Evolutionary conservation across 2,888 invertebrate genomes (phyloP).

Genomic region (Caenorhabditis panamensis): DNA sequence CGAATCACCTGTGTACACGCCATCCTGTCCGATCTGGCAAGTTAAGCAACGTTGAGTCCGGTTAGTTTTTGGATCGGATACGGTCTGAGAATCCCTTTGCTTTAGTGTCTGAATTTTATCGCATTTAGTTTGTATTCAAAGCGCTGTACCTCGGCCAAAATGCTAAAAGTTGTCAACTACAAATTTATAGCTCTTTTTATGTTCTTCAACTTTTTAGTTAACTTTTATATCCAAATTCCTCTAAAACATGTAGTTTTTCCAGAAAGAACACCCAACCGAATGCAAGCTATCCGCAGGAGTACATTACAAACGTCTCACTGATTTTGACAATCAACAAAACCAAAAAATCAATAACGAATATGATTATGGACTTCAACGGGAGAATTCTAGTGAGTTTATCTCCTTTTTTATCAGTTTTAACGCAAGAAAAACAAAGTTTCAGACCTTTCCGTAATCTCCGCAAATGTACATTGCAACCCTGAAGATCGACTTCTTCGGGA

Average conservation of each 20-base stretch:
- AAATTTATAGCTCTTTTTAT: too few relatives aligned
- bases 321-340: slow-evolving; percentile 29
- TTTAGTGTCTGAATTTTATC: too few relatives aligned
- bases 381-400: slow-evolving; percentile 27
- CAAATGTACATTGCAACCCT: slow-evolving; percentile 54
- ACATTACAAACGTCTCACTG: slow-evolving; percentile 39
- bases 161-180: too few relatives aligned
- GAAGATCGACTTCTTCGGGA: slow-evolving; percentile 40
- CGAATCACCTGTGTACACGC: too few relatives aligned
- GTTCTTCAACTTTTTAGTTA: too few relatives aligned
- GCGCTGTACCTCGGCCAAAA: too few relatives aligned
- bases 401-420: neutral
- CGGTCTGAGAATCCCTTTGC: too few relatives aligned
- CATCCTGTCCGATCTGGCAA: too few relatives aligned
- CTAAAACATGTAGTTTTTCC: neutral
- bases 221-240: too few relatives aligned
- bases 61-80: too few relatives aligned
- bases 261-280: slow-evolving; percentile 66
- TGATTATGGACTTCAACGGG: slow-evolving; percentile 24
- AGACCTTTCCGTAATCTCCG: slow-evolving; percentile 49
- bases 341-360: slow-evolving; percentile 11
- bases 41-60: too few relatives aligned
- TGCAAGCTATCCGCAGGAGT: slow-evolving; percentile 47
- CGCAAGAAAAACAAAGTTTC: neutral
- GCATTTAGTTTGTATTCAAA: too few relatives aligned